Evolutionary conservation across 2,113 vertebrate genomes (phyloP).

Genomic region (Mastomys natalensis): DNA sequence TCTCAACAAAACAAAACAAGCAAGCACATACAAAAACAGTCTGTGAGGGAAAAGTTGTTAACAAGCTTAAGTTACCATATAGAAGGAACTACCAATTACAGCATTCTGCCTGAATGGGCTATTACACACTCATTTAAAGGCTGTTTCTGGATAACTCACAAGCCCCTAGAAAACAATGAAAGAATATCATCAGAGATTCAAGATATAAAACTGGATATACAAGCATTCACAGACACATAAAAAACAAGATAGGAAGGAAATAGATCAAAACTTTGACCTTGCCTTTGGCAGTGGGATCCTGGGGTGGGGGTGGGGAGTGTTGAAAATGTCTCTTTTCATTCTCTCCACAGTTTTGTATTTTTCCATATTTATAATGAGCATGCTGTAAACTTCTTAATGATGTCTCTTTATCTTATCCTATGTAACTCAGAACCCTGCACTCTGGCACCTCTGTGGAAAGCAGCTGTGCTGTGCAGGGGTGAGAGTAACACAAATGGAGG

Average conservation of each 20-base stretch:
- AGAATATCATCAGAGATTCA: not conserved
- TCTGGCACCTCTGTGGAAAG: not conserved
- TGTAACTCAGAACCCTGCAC: not conserved
- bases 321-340: not conserved
- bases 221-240: not conserved
- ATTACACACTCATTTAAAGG: not conserved
- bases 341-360: not conserved
- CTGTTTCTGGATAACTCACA: slow-evolving; percentile 3
- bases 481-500: not conserved
- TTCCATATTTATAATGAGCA: not conserved
- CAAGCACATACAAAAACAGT: too few relatives aligned
- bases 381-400: not conserved
- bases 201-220: not conserved
- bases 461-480: not conserved
- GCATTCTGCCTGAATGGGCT: not conserved
- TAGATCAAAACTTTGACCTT: not conserved
- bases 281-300: not conserved
- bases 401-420: slow-evolving; percentile 1
- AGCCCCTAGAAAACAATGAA: not conserved
- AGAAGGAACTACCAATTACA: not conserved
- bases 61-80: not conserved
- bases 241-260: not conserved
- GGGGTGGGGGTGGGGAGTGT: not conserved
- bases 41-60: slow-evolving; percentile 25
- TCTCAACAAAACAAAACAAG: not conserved